A percentile compares a stretch with the other conserved stretches of the same genome.
Evolutionary conservation across 2,113 vertebrate genomes (phyloP).

Genomic region (Meriones unguiculatus): DNA sequence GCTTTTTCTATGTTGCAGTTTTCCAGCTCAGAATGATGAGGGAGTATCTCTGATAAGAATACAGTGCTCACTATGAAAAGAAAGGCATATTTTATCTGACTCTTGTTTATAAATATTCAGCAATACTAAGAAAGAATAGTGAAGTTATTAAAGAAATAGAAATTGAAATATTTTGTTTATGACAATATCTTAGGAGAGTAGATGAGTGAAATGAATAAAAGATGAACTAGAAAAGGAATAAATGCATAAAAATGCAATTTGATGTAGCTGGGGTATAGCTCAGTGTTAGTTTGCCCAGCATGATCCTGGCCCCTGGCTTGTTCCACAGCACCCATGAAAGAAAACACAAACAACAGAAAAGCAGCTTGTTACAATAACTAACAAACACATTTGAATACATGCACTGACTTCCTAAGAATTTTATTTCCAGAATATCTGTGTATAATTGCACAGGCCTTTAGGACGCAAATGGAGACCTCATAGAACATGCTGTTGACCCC

Average conservation of each 20-base stretch:
- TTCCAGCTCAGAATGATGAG: constrained; percentile 34
- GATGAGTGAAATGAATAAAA: constrained; percentile 48
- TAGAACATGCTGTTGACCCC: not conserved
- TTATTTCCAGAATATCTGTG: constrained; percentile 11
- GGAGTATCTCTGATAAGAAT: constrained; percentile 36
- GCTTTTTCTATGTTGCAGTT: constrained; percentile 28
- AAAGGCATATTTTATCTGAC: constrained; percentile 29
- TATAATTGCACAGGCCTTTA: constrained; percentile 36
- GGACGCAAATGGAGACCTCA: not conserved
- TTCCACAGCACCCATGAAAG: not conserved
- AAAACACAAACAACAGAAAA: not conserved
- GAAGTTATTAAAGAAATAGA: constrained; percentile 10
- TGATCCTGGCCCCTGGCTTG: not conserved
- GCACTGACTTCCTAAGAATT: not conserved
- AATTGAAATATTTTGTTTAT: constrained; percentile 50
- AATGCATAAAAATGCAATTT: not conserved
- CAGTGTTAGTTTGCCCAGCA: not conserved
- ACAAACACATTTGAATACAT: constrained; percentile 24
- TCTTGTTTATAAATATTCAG: constrained; percentile 44
- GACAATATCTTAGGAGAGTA: constrained; percentile 28
- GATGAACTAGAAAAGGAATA: not conserved
- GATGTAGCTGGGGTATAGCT: not conserved
- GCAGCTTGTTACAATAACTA: not conserved
- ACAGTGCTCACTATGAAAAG: constrained; percentile 5
- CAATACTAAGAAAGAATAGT: constrained; percentile 37